A percentile compares a stretch with the other conserved stretches of the same genome.
phyloP scores from a whole-genome alignment of 2,888 invertebrate genomes.

The Habroteleia sp. region DNA sequence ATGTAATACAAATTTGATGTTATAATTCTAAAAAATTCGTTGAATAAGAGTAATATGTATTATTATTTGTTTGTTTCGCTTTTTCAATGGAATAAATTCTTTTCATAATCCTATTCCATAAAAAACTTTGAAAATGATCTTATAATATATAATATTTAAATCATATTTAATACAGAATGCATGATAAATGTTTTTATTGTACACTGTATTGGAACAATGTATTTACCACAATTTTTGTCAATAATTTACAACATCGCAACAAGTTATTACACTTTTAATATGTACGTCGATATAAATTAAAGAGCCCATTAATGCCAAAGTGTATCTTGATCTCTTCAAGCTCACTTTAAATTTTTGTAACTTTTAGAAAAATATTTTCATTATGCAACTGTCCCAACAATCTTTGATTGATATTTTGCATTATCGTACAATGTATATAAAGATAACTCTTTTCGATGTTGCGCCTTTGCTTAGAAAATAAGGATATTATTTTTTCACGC shows the following conservation, averaged over 20 bases:
- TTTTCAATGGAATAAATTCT: too few relatives aligned
- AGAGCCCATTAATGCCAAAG: constrained; percentile 12
- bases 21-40: too few relatives aligned
- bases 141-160: too few relatives aligned
- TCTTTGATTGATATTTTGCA: constrained; percentile 21
- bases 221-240: constrained; percentile 9
- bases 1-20: neutral
- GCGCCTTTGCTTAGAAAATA: constrained; percentile 27
- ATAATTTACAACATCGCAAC: constrained; percentile 18
- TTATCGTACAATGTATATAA: constrained; percentile 26
- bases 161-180: too few relatives aligned
- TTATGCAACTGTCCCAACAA: constrained; percentile 21
- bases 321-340: constrained; percentile 12
- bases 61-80: neutral
- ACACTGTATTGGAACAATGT: neutral
- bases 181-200: too few relatives aligned
- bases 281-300: constrained; percentile 16
- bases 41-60: too few relatives aligned
- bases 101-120: too few relatives aligned
- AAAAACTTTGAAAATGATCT: too few relatives aligned
- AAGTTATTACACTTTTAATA: constrained; percentile 22
- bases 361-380: constrained; percentile 47
- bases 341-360: constrained; percentile 23
- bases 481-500: too few relatives aligned
- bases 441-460: constrained; percentile 43